Evolutionary conservation across 2,113 vertebrate species (phyloP), one percentile per base, ranked within the genome.

Genomic region (Sebastes schlegelii): DNA sequence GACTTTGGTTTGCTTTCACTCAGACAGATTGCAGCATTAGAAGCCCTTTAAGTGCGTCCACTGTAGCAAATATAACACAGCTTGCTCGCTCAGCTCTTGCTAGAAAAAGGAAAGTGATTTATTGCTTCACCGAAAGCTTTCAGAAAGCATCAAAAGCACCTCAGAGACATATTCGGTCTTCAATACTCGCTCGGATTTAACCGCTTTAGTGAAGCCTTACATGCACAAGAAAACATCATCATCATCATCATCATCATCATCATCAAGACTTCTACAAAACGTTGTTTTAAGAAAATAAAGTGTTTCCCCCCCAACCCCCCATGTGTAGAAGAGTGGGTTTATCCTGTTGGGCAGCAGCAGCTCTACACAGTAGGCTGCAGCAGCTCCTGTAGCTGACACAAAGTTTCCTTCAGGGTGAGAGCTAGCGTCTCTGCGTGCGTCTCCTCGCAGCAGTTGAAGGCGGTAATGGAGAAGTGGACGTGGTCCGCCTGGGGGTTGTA

Each of bases 401-500:
- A 76, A 0, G 96, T 94, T 40, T 80, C 88, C 52, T 93, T 92
- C 72, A 97, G 79, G 9, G 92, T 94, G 52, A 83, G 43, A 1
- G 95, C 94, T 23, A 97, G 78, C 1, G 85, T 94, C 67, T 95
- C 93, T 0, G 96, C 96, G 3, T 97, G 92, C 0, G 96, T 97
- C 77, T 97, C 95, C 74, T 96, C 95, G 40, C 96, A 97, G 90
- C 96, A 97, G 91, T 97, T 96, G 91, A 97, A 97, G 74, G 96
- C 96, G 0, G 94, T 95, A 64, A 97, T 83, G 57, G 95, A 95
- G 61, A 97, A 96, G 88, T 96, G 96, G 79, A 97, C 85, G 62
- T 95, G 95, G 86, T 95, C 92, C 0, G 89, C 89, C 84, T 95
- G 95, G 1, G 96, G 96, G 89, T 97, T 96, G 93, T 97, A 97